Conservation (phyloP, 2,113 vertebrate genomes). For the Stegostoma tigrinum region DNA sequence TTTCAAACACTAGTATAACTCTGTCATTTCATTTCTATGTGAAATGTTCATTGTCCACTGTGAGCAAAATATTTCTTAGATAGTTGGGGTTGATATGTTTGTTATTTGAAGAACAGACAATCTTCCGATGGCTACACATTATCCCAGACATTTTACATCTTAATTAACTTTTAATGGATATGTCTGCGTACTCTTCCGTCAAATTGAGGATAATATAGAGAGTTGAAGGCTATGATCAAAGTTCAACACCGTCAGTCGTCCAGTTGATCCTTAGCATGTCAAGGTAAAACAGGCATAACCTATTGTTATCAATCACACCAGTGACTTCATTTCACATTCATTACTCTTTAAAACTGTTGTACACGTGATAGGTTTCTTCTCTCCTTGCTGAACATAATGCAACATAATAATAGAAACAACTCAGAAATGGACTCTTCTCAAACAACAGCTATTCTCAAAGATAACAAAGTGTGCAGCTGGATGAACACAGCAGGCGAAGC, state of each 20-base stretch:
- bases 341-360: not conserved
- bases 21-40: not conserved
- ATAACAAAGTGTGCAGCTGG: too few relatives aligned
- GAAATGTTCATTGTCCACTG: not conserved
- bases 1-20: not conserved
- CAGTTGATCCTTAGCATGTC: not conserved
- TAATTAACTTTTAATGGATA: slow-evolving; percentile 22
- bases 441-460: not conserved
- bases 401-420: not conserved
- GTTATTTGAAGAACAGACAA: not conserved
- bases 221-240: slow-evolving; percentile 29
- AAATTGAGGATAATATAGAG: not conserved
- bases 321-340: slow-evolving; percentile 20
- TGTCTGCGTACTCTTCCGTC: not conserved
- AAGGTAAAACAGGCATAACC: not conserved
- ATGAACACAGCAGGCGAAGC: too few relatives aligned
- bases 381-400: not conserved
- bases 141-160: slow-evolving; percentile 21
- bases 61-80: not conserved
- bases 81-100: slow-evolving; percentile 10
- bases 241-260: not conserved
- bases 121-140: not conserved
- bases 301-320: slow-evolving; percentile 14
- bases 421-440: not conserved
- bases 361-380: not conserved